These are phyloP conservation scores for Emydura subglobosa DNA, from an alignment of 2,113 vertebrate genomes.

Conservation along the genomic window DNA sequence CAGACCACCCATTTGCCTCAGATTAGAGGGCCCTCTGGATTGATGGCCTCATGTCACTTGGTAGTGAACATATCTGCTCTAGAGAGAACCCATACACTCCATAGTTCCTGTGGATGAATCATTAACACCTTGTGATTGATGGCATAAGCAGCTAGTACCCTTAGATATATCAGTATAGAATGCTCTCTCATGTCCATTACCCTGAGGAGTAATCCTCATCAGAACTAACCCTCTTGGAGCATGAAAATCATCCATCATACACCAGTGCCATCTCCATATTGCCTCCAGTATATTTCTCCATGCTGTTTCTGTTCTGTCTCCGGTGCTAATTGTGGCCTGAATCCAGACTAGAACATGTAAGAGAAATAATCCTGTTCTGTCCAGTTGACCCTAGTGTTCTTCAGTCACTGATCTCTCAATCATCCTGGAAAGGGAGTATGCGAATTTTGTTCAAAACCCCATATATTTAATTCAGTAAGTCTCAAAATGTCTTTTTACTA, in stretches of 20 bases:
- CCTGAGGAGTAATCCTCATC: neutral
- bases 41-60: fast-evolving
- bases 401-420: fast-evolving
- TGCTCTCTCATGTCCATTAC: fast-evolving
- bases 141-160: neutral
- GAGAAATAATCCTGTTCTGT: neutral
- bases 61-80: neutral
- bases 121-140: neutral
- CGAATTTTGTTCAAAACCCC: neutral
- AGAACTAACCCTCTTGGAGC: fast-evolving
- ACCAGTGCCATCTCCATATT: neutral
- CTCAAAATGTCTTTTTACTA: neutral
- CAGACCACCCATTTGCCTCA: fast-evolving
- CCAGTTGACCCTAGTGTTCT: neutral
- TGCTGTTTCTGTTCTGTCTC: neutral
- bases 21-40: neutral
- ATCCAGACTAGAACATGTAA: neutral
- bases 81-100: neutral
- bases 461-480: fast-evolving
- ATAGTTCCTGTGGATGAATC: too few relatives aligned
- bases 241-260: neutral
- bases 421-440: neutral
- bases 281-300: neutral
- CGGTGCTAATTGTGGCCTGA: neutral
- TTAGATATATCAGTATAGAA: fast-evolving